These are phyloP conservation scores for Ranitomeya variabilis DNA, from an alignment of 2,113 vertebrate species.

Conservation along the genomic window DNA sequence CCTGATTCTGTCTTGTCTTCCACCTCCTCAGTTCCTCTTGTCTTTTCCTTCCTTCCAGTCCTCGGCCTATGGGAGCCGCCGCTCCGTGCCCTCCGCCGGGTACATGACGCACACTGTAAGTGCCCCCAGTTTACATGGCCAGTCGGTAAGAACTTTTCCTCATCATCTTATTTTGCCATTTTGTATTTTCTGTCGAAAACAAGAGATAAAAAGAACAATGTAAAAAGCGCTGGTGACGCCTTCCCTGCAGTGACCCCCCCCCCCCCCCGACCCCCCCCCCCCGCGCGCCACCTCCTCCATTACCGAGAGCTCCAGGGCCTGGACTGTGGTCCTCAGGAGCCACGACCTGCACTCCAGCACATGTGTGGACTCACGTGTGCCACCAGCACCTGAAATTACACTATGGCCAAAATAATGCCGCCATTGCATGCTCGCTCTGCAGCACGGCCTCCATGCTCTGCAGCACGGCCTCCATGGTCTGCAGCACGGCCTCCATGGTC, in stretches of 20 bases:
- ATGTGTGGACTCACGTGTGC: too few species aligned
- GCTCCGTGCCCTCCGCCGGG: constrained; percentile 92
- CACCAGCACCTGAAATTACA: constrained; percentile 86
- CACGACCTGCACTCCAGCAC: too few species aligned
- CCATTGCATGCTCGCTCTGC: constrained; percentile 88
- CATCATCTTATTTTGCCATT: constrained; percentile 52
- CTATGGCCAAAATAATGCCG: constrained; percentile 87
- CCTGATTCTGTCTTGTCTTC: too few species aligned
- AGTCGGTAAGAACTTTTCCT: constrained; percentile 83
- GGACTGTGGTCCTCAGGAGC: too few species aligned
- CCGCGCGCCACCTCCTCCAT: too few species aligned
- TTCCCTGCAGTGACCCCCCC: too few species aligned
- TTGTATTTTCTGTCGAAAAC: constrained; percentile 37
- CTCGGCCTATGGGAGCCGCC: constrained; percentile 81
- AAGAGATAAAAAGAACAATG: background rate
- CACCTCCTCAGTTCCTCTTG: constrained; percentile 43
- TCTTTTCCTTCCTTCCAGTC: constrained; percentile 71
- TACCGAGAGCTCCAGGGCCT: too few species aligned
- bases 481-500: too few species aligned
- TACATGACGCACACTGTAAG: constrained; percentile 99
- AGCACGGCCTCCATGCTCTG: background rate
- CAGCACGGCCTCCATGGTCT: background rate
- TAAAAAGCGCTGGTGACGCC: too few species aligned
- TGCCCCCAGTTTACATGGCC: constrained; percentile 93
- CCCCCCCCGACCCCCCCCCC: too few species aligned